Percentiles rank a stretch among this genome's conserved stretches.
Evolutionary conservation across 2,888 invertebrate genomes (phyloP).

Genomic region (Tridacna crocea): DNA sequence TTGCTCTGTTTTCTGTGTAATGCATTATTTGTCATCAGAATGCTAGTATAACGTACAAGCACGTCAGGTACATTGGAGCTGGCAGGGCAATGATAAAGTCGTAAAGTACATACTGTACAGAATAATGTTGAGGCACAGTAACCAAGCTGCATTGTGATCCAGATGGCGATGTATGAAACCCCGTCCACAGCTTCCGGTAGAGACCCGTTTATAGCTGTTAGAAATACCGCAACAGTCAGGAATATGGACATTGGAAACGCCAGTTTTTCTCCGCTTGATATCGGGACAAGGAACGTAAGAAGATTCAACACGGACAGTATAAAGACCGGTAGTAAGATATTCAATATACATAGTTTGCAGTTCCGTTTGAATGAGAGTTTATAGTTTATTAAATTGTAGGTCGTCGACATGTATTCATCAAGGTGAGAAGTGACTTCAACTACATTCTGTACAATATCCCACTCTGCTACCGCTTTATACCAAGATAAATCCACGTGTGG

Average conservation of each 20-base stretch:
- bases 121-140: not conserved
- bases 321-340: conserved; percentile 9
- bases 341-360: conserved; percentile 17
- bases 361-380: not conserved
- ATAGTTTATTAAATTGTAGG: not conserved
- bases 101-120: not conserved
- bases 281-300: conserved; percentile 19
- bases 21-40: too few species aligned
- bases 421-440: not conserved
- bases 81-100: not conserved
- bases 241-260: conserved; percentile 30
- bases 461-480: not conserved
- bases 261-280: conserved; percentile 15
- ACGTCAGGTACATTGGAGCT: not conserved
- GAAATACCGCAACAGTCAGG: conserved; percentile 23
- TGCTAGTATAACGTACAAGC: not conserved
- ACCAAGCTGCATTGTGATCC: conserved; percentile 6
- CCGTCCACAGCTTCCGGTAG: conserved; percentile 30
- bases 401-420: not conserved
- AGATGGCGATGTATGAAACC: conserved; percentile 15
- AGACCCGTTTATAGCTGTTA: conserved; percentile 8
- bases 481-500: not conserved
- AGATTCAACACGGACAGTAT: conserved; percentile 18
- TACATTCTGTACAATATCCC: not conserved
- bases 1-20: too few species aligned